Evolutionary conservation across 1,140 invertebrate species (phyloP), one percentile per base, ranked within the genome.

Genomic region (Hycleus phaleratus): DNA sequence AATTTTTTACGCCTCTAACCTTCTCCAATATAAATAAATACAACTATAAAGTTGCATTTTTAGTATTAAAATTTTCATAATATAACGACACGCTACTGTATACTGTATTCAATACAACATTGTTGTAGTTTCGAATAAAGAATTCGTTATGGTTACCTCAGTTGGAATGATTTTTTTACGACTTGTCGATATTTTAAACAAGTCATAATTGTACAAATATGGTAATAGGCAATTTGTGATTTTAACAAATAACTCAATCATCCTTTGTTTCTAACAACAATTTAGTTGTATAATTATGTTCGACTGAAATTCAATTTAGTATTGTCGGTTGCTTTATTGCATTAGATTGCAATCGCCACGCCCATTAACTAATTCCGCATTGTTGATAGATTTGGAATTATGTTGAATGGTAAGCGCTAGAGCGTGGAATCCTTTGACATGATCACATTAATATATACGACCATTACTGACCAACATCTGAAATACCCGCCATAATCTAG

Each of bases 381-480:
- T 59, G 58, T 59, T 49, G 51, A 46, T 54, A 49, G 58, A 54
- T 59, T 52, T 44, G 58, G 39, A 44, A 54, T 49, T 59, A 55
- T 42, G 46, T 46, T 53, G 25, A 54, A 40, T 54, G 45, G 48
- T 18, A 46, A 48, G 58, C 58, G 58, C 47, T 26, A 59, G 51
- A 53, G 51, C 58, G 48, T 59, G 50, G 58, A 54, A 59, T 59
- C 58, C 58, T 59, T 54, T 59, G 58, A 59, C 58, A 45, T 48
- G 50, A 59, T 54, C 50, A 40, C 25, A 59, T 59, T 59, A 59
- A 53, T 59, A 59, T 32, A 32, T 45, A 50, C 49, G 25, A 49
- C 49, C 26, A 48, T 46, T 49, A 49, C 46, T 49, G 40, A 45
- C 46, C 58, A 46, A 59, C 50, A 54, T 59, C 50, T 59, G 43